phyloP scores from a whole-genome alignment of 1,140 invertebrate species.

The Danaus plexippus region DNA sequence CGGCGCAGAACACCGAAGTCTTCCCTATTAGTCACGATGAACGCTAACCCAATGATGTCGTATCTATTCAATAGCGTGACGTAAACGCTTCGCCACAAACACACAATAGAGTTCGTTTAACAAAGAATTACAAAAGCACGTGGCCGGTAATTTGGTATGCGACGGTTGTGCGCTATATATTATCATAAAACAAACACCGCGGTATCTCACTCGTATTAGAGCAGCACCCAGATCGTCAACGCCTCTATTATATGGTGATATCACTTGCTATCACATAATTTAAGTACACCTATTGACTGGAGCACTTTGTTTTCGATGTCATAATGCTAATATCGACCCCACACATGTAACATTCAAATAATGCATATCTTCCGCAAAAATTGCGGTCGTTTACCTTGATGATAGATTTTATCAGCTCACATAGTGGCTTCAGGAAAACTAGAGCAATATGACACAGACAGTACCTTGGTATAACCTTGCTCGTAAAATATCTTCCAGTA shows the following conservation, averaged over 20 bases:
- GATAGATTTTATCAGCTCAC: background rate
- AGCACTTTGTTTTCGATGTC: conserved; percentile 18
- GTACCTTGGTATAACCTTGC: no score
- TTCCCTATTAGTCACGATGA: conserved; percentile 33
- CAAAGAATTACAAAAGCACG: conserved; percentile 25
- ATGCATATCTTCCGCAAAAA: no score
- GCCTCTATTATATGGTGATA: conserved; percentile 30
- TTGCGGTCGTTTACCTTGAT: background rate
- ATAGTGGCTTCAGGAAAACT: conserved; percentile 2
- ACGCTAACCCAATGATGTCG: conserved; percentile 7
- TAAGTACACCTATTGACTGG: conserved; percentile 13
- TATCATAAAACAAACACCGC: conserved; percentile 56
- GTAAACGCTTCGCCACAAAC: conserved; percentile 4
- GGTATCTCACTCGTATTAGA: conserved; percentile 50
- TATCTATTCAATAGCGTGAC: conserved; percentile 17
- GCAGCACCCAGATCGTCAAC: conserved; percentile 24
- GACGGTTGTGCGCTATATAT: conserved; percentile 33
- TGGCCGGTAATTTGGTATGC: conserved; percentile 29
- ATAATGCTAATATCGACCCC: conserved; percentile 14
- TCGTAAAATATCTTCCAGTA: no score
- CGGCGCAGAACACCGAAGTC: conserved; percentile 39
- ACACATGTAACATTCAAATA: background rate
- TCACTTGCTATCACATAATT: conserved; percentile 28
- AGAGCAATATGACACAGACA: background rate
- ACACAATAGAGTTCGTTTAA: no score